Conservation (phyloP, 2,888 invertebrate species). For the Apamea crenata region DNA sequence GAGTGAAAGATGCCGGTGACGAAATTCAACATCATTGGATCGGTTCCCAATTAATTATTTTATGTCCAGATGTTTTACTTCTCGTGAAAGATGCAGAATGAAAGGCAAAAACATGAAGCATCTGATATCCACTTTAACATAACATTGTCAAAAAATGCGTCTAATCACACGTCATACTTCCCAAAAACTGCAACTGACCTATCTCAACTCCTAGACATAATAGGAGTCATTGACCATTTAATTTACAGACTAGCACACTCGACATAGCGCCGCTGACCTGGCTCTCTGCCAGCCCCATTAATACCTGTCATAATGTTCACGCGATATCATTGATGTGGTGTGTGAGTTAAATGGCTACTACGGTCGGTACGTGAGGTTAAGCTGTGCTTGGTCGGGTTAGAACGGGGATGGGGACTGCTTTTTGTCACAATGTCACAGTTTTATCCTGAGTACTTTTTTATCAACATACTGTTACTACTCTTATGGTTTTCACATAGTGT, state of each 20-base stretch:
- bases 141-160: neutral
- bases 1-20: too few species aligned
- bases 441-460: neutral
- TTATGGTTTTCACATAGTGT: too few species aligned
- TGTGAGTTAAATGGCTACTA: constrained; percentile 20
- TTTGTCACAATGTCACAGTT: neutral
- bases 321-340: constrained; percentile 47
- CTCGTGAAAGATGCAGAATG: too few species aligned
- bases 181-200: constrained; percentile 30
- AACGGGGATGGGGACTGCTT: neutral
- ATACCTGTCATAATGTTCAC: constrained; percentile 55
- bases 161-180: neutral
- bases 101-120: neutral
- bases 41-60: too few species aligned
- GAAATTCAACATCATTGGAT: too few species aligned
- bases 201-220: constrained; percentile 29
- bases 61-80: too few species aligned
- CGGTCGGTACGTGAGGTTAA: constrained; percentile 26
- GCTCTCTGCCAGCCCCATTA: constrained; percentile 59
- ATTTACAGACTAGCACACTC: constrained; percentile 43
- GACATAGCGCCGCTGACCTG: constrained; percentile 47
- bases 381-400: constrained; percentile 14
- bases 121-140: neutral
- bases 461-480: too few species aligned
- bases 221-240: constrained; percentile 62